A percentile compares a stretch with the other conserved stretches of the same genome.
Conservation (phyloP, 2,888 invertebrate species). For the Latrodectus hesperus region DNA sequence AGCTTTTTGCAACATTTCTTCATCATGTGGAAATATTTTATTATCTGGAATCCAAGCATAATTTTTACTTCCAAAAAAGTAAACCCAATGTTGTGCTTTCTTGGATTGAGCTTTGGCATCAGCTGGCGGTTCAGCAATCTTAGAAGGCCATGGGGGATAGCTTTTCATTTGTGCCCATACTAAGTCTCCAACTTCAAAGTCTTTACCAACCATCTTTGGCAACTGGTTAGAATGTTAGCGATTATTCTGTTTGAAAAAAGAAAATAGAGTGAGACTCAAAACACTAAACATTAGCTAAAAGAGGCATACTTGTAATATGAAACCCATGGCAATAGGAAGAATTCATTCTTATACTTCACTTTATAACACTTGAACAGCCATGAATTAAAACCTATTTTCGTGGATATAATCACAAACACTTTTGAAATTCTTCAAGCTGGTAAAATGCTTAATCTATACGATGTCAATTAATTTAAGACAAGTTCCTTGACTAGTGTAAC, state of each 20-base stretch:
- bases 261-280: background rate
- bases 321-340: background rate
- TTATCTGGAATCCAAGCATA: slow-evolving; percentile 90
- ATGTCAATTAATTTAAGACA: no score
- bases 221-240: background rate
- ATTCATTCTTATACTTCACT: no score
- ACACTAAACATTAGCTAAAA: background rate
- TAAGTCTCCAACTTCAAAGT: slow-evolving; percentile 37
- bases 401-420: no score
- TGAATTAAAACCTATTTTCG: no score
- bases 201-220: slow-evolving; percentile 24
- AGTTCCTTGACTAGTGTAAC: no score
- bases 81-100: slow-evolving; percentile 65
- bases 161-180: slow-evolving; percentile 54
- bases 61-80: slow-evolving; percentile 70
- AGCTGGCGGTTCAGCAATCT: slow-evolving; percentile 17
- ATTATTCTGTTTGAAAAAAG: background rate
- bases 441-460: no score
- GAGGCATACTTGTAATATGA: slow-evolving; percentile 1
- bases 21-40: slow-evolving; percentile 87
- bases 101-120: background rate
- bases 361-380: no score
- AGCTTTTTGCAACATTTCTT: slow-evolving; percentile 82
- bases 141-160: slow-evolving; percentile 40
- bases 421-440: no score